Evolutionary conservation across 2,797 vertebrate species (phyloP), one percentile per base, ranked within the genome.

Genomic region (Epinephelus awoara): DNA sequence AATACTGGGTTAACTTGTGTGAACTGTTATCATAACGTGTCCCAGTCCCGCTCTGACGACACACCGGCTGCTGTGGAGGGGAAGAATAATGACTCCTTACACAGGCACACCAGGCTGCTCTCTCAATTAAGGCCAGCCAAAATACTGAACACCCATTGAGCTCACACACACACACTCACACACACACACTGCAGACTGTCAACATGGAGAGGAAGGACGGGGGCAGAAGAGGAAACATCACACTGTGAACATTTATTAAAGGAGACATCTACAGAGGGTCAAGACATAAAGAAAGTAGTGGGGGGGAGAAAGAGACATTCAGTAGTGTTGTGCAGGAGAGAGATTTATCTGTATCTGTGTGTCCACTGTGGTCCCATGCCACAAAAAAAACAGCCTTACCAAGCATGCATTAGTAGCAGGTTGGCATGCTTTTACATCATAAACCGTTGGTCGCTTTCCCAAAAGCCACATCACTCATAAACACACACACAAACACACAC

Each of bases 391-490:
- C 51, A 72, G 79, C 57, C 78, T 65, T 21, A 84, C 81, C 86
- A 34, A 82, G 84, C 85, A 44, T 88, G 92, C 91, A 92, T 93
- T 91, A 94, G 90, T 54, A 81, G 83, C 81, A 91, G 82, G 88
- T 86, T 93, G 92, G 92, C 90, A 86, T 88, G 92, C 79, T 80
- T 90, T 91, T 86, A 90, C 88, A 85, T 88, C 79, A 89, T 90
- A 93, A 94, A 95, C 83, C 54, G 50, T 59, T 89, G 90, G 91
- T 88, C 68, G 79, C 58, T 73, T 85, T 93, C 86, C 90, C 83
- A 86, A 86, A 82, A 86, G 58, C 77, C 73, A 73, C 72, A 77
- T 62, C 83, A 71, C 75, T 80, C 79, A 77, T 55, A 72, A 47
- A 86, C 59, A 72, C 55, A 67, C 47, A 75, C 55, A 67, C 72